phyloP scores from a whole-genome alignment of 2,113 vertebrate species.

The Chaetorhynchus papuensis region DNA sequence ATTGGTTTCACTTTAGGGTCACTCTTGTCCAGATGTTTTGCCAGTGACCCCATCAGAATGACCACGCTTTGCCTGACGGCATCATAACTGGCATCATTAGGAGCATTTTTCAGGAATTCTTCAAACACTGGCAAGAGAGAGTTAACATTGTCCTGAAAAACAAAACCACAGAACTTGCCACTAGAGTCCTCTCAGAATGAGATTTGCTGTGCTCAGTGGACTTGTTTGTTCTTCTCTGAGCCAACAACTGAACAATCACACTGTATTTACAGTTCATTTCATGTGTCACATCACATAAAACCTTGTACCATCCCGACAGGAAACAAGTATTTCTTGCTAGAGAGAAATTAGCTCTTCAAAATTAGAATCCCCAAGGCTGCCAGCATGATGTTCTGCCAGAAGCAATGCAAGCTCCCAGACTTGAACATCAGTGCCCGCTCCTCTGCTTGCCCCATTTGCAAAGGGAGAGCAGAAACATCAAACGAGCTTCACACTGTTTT shows the following conservation, averaged over 20 bases:
- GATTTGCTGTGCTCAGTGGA: slow-evolving; percentile 38
- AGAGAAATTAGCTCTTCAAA: slow-evolving; percentile 5
- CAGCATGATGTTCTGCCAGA: not conserved
- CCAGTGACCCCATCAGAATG: slow-evolving; percentile 97
- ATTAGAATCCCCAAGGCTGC: not conserved
- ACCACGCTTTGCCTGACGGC: slow-evolving; percentile 97
- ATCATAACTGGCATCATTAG: slow-evolving; percentile 95
- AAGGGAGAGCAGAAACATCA: not conserved
- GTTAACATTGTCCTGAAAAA: slow-evolving; percentile 90
- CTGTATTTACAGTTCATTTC: slow-evolving; percentile 39
- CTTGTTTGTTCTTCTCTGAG: slow-evolving; percentile 46
- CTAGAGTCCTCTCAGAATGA: slow-evolving; percentile 23
- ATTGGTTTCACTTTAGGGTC: slow-evolving; percentile 99
- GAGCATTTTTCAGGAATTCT: slow-evolving; percentile 93
- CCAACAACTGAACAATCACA: slow-evolving; percentile 8
- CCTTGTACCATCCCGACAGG: not conserved
- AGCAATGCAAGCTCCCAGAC: not conserved
- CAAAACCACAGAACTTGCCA: slow-evolving; percentile 45
- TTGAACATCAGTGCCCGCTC: not conserved
- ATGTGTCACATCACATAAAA: slow-evolving; percentile 27
- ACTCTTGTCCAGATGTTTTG: slow-evolving; percentile 96
- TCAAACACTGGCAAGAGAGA: slow-evolving; percentile 95
- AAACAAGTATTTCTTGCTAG: slow-evolving; percentile 6
- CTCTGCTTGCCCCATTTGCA: not conserved
- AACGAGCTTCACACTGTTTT: not conserved